Base-by-base conservation (phyloP, 2,797 vertebrate genomes). In the Otus scops region DNA sequence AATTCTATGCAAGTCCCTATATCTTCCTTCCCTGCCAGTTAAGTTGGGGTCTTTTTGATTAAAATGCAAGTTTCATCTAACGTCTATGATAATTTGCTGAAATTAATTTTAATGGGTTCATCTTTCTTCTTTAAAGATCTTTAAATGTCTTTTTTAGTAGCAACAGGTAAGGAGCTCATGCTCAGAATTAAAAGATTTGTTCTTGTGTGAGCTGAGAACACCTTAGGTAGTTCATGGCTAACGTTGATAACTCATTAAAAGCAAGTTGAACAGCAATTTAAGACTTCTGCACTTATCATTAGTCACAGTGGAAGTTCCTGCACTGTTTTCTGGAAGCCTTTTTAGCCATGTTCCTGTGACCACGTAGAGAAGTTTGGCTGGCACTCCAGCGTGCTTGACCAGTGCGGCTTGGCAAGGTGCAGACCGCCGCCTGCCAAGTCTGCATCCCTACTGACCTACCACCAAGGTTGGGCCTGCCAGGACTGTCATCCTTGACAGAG, bases 401-500 rank as follows among this genome's bases (percentile, higher is more conserved):
- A 88, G 88, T 3, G 65, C 39, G 94, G 93, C 82, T 69, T 97
- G 97, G 97, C 97, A 67, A 94, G 84, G 92, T 85, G 85, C 56
- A 27, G 89, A 17, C 1, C 0, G 1, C 41, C 3, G 85, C 63
- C 88, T 97, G 97, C 97, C 97, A 97, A 93, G 89, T 77, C 88
- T 76, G 18, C 63, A 81, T 97, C 91, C 95, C 93, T 79, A 3
- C 89, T 97, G 96, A 95, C 91, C 96, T 88, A 82, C 89, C 92
- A 94, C 81, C 94, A 82, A 91, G 89, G 89, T 19, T 93, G 88
- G 76, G 95, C 91, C 85, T 96, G 93, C 95, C 92, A 93, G 89
- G 89, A 48, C 96, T 96, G 95, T 93, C 95, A 94, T 88, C 89
- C 89, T 57, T 79, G 86, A 97, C 95, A 97, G 95, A 97, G 93